Evolutionary conservation across 2,797 vertebrate species (phyloP).

Genomic region (Pampus argenteus): DNA sequence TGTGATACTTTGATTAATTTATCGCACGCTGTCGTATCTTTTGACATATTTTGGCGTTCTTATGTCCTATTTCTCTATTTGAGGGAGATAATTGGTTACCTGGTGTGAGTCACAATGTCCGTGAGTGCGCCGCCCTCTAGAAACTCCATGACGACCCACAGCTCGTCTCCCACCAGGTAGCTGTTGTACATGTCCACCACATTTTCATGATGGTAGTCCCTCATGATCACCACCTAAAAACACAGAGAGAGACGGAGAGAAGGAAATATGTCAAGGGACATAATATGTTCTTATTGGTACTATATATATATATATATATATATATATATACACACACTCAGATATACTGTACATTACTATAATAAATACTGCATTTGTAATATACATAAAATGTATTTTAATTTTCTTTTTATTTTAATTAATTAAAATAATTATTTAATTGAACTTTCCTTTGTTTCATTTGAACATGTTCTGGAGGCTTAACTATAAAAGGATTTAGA

Average conservation of each 20-base stretch:
- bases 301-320: no score
- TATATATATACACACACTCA: no score
- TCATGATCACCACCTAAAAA: conserved; percentile 95
- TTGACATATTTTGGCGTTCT: not conserved
- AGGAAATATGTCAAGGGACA: not conserved
- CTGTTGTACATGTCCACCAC: conserved; percentile 99
- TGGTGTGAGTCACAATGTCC: conserved; percentile 96
- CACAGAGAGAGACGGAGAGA: not conserved
- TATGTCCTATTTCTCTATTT: not conserved
- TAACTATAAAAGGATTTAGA: conserved; percentile 70
- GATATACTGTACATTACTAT: not conserved
- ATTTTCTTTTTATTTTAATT: conserved; percentile 26
- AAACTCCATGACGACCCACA: conserved; percentile 99
- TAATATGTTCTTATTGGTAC: not conserved
- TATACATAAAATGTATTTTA: not conserved
- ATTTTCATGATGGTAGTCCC: conserved; percentile 97
- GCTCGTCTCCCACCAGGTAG: conserved; percentile 96
- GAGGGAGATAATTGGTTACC: conserved; percentile 73
- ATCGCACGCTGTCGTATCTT: not conserved
- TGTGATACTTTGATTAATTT: not conserved
- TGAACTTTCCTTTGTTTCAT: conserved; percentile 46
- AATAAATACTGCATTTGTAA: not conserved
- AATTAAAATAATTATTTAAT: conserved; percentile 34
- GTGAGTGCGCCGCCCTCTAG: conserved; percentile 95
- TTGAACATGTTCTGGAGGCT: conserved; percentile 60